Base-by-base conservation (phyloP, 2,113 vertebrate species). In the Hypanus sabinus region DNA sequence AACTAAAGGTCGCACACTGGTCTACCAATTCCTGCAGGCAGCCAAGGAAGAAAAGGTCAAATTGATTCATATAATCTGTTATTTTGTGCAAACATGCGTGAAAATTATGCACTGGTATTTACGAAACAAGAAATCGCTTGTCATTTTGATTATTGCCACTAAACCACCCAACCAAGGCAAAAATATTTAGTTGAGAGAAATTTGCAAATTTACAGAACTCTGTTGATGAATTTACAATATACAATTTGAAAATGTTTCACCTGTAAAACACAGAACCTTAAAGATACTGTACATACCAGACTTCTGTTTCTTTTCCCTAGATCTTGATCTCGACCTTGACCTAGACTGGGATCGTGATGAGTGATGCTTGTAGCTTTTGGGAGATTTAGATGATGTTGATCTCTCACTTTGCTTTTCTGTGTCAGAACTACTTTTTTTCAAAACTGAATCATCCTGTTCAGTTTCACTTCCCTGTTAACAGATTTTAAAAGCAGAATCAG, bases 291-390 rank as follows among this genome's bases (percentile, higher is more conserved):
- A 94, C 95, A 94, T 97, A 98, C 98, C 97, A 95, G 97, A 97
- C 94, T 98, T 97, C 94, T 98, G 97, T 95, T 99, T 98, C 95
- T 97, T 95, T 80, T 97, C 97, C 94, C 97, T 96, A 70, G 99
- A 99, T 95, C 95, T 96, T 94, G 99, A 99, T 95, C 95, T 96
- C 94, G 97, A 99, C 95, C 95, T 96, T 94, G 97, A 97, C 68
- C 98, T 97, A 83, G 98, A 99, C 94, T 98, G 97, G 60, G 98
- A 99, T 94, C 98, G 97, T 94, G 98, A 99, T 94, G 98, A 98
- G 95, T 98, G 98, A 95, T 98, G 98, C 96, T 98, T 99, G 94
- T 98, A 98, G 94, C 96, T 96, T 97, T 97, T 97, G 94, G 98
- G 98, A 94, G 98, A 98, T 96, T 96, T 97, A 75, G 98, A 98